phyloP scores from a whole-genome alignment of 2,797 vertebrate species.

The Limosa lapponica region DNA sequence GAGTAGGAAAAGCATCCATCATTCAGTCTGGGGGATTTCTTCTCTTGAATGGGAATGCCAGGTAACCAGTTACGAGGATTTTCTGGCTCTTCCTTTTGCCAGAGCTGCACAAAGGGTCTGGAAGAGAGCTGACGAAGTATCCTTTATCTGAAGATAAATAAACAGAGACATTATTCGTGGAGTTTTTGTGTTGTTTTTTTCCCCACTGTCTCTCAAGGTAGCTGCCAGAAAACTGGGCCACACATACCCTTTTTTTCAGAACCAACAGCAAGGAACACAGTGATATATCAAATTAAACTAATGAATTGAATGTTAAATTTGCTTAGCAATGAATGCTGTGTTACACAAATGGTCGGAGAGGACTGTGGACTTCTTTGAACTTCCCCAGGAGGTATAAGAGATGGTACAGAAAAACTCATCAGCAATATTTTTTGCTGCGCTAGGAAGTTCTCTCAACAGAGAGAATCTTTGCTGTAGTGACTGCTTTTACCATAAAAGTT shows the following conservation, averaged over 20 bases:
- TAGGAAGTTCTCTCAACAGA: background rate
- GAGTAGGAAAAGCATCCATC: background rate
- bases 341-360: background rate
- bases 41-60: background rate
- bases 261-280: background rate
- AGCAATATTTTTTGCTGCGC: background rate
- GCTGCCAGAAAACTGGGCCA: background rate
- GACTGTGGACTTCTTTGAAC: background rate
- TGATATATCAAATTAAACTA: background rate
- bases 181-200: accelerated
- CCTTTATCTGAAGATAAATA: background rate
- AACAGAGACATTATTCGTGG: background rate
- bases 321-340: background rate
- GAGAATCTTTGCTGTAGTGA: background rate
- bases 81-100: background rate
- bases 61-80: background rate
- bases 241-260: background rate
- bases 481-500: background rate
- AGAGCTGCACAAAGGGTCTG: background rate
- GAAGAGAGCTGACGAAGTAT: background rate
- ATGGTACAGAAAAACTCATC: background rate
- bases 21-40: background rate
- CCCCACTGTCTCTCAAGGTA: background rate
- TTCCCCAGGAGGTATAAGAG: background rate
- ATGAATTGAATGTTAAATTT: background rate